These are phyloP conservation scores for Siniperca chuatsi DNA, from an alignment of 2,113 vertebrate genomes.

Conservation along the genomic window DNA sequence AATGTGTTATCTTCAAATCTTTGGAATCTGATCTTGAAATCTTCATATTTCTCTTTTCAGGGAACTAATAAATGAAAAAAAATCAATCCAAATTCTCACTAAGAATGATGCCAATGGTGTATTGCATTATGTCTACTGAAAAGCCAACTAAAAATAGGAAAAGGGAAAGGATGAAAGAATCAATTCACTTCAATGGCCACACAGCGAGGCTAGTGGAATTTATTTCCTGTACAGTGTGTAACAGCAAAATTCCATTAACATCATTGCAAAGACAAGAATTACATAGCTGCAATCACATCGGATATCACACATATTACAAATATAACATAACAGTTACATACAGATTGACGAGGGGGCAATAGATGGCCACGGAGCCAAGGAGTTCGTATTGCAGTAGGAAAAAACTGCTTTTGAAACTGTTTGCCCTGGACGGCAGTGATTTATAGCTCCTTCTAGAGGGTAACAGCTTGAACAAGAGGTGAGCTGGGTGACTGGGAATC, in stretches of 20 bases:
- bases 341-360: not conserved
- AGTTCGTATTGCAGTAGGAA: not conserved
- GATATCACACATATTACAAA: not conserved
- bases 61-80: not conserved
- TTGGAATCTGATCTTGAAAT: not conserved
- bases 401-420: not conserved
- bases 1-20: not conserved
- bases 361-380: not conserved
- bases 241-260: not conserved
- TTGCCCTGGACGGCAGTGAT: not conserved
- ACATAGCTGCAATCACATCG: not conserved
- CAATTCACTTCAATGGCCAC: not conserved
- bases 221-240: not conserved
- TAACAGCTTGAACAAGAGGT: not conserved
- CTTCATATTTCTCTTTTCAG: not conserved
- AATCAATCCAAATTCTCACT: not conserved
- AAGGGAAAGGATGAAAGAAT: not conserved
- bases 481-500: not conserved
- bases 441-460: not conserved
- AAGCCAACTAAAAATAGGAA: not conserved
- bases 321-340: not conserved
- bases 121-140: not conserved
- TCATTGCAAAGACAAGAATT: not conserved
- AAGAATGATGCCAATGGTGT: not conserved
- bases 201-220: not conserved